Conservation (phyloP, 2,888 invertebrate genomes). For the Apocheima hispidaria region DNA sequence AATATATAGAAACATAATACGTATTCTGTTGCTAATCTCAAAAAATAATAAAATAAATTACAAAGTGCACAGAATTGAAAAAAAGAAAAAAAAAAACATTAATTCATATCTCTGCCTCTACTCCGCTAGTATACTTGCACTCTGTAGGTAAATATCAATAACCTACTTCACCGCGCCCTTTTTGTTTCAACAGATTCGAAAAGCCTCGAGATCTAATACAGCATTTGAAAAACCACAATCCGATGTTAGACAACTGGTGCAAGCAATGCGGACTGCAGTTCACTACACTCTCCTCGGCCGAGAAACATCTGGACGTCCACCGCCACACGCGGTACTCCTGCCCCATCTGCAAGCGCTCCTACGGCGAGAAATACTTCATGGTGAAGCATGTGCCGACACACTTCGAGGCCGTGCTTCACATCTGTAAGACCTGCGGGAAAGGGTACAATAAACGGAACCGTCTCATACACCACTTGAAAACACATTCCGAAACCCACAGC, state of each 20-base stretch:
- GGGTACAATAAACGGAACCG: conserved; percentile 12
- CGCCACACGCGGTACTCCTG: conserved; percentile 74
- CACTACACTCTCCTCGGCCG: conserved; percentile 59
- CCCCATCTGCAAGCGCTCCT: conserved; percentile 85
- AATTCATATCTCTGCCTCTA: no score
- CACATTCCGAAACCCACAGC: conserved; percentile 73
- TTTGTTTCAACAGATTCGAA: conserved; percentile 58
- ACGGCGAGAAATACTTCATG: conserved; percentile 76
- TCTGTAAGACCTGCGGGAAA: conserved; percentile 78
- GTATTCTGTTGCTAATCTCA: neutral
- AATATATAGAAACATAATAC: neutral
- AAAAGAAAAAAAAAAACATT: no score
- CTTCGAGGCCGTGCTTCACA: conserved; percentile 70
- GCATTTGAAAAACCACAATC: conserved; percentile 64
- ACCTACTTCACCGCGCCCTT: neutral
- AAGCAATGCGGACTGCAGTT: conserved; percentile 71
- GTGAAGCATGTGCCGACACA: conserved; percentile 70
- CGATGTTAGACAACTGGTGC: conserved; percentile 60
- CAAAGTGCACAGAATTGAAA: no score
- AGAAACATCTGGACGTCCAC: conserved; percentile 69
- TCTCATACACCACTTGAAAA: conserved; percentile 58
- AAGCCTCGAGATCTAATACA: conserved; percentile 63
- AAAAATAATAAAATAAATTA: neutral
- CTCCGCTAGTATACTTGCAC: no score
- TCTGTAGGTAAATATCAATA: neutral